Conservation (phyloP, 2,888 invertebrate genomes). For the Torymus texanus region DNA sequence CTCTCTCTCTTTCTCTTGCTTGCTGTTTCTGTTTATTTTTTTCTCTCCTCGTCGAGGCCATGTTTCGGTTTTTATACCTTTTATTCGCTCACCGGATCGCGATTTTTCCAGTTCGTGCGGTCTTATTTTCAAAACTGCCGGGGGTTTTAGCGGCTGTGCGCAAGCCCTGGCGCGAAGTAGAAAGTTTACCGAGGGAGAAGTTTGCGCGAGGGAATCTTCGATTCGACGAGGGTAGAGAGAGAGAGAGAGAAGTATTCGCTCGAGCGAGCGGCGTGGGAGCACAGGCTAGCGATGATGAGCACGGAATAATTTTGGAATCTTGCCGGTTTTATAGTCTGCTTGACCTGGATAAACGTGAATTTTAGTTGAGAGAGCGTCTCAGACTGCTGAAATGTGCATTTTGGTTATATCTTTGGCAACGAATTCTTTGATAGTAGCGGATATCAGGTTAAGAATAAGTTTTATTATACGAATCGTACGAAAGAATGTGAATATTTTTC, state of each 20-base stretch:
- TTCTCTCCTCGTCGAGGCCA: neutral
- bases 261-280: neutral
- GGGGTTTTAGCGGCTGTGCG: neutral
- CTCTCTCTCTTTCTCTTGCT: conserved; percentile 8
- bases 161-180: conserved; percentile 2
- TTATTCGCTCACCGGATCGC: neutral
- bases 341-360: too few species aligned
- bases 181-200: conserved; percentile 30
- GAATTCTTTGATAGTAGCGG: too few species aligned
- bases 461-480: too few species aligned
- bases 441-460: too few species aligned
- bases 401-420: too few species aligned
- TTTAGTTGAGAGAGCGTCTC: too few species aligned
- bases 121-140: conserved; percentile 36
- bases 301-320: neutral
- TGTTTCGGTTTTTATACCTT: neutral
- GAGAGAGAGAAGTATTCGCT: too few species aligned
- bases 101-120: conserved; percentile 3
- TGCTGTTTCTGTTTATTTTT: neutral
- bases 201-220: conserved; percentile 25
- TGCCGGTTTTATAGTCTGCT: too few species aligned
- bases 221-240: conserved; percentile 6
- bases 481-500: too few species aligned
- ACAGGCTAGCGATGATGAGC: conserved; percentile 31
- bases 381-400: too few species aligned